Evolutionary conservation across 23 tunicate genomes (phyloP).

Genomic region (Styela clava): DNA sequence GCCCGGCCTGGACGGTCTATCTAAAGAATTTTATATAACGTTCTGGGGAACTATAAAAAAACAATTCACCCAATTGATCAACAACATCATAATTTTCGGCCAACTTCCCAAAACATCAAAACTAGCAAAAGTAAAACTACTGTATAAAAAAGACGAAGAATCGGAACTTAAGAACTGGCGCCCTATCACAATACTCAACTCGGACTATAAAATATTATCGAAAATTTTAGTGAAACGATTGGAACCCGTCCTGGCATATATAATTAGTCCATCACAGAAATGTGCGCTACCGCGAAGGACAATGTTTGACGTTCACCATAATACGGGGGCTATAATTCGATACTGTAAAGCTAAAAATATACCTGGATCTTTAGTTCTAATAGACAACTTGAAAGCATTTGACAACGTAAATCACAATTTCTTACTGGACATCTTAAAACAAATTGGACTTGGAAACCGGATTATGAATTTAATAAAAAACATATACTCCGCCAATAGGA

Average conservation of each 20-base stretch:
- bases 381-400: not conserved
- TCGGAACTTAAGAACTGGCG: not conserved
- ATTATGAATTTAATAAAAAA: no score
- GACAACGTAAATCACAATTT: not conserved
- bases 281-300: not conserved
- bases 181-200: not conserved
- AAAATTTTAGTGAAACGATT: not conserved
- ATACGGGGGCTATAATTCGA: not conserved
- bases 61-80: not conserved
- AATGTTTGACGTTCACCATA: not conserved
- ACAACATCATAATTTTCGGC: not conserved
- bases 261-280: not conserved
- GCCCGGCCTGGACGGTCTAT: not conserved
- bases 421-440: not conserved
- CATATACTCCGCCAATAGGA: not conserved
- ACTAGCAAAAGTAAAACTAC: not conserved
- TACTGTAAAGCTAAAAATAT: not conserved
- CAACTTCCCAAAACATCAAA: not conserved
- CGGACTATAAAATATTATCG: not conserved
- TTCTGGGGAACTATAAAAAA: not conserved
- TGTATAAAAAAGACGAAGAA: not conserved
- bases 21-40: not conserved
- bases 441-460: not conserved
- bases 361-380: not conserved
- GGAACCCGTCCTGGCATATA: not conserved